A percentile compares a stretch with the other conserved stretches of the same genome.
Conservation (phyloP, 92 coral and sea anemone genomes). For the Blastomussa wellsi region DNA sequence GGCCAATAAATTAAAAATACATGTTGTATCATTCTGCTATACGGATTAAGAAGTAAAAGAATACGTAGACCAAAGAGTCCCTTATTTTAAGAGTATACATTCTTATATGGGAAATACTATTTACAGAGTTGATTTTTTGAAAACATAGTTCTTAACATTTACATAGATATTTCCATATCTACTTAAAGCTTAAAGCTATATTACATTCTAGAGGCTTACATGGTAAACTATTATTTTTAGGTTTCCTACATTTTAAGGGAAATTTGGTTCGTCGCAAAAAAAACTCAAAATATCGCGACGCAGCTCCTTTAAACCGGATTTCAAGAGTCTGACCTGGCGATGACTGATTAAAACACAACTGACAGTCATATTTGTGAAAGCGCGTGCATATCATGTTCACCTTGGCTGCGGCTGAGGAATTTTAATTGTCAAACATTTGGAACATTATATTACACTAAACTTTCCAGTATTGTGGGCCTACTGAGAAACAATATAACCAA, state of each 20-base stretch:
- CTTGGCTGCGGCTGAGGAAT: too few species aligned
- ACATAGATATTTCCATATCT: neutral
- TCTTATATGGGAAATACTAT: neutral
- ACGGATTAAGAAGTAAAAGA: slow-evolving; percentile 21
- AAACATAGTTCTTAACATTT: neutral
- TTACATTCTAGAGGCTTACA: neutral
- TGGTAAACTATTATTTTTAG: too few species aligned
- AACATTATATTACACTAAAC: too few species aligned
- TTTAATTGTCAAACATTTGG: too few species aligned
- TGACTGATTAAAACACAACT: neutral
- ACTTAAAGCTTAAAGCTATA: neutral
- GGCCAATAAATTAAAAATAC: slow-evolving; percentile 34
- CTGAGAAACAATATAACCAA: too few species aligned
- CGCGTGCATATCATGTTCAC: neutral
- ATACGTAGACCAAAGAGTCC: neutral
- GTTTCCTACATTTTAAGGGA: too few species aligned
- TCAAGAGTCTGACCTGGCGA: neutral
- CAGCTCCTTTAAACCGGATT: neutral
- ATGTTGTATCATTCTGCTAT: slow-evolving; percentile 10
- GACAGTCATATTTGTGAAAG: neutral
- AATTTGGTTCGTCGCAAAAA: too few species aligned
- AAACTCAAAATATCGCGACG: too few species aligned
- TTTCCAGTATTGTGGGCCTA: too few species aligned
- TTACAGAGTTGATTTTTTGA: neutral
- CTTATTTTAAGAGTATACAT: neutral